Evolutionary conservation across 2,797 vertebrate species (phyloP).

Genomic region (Sebastes oblongus): DNA sequence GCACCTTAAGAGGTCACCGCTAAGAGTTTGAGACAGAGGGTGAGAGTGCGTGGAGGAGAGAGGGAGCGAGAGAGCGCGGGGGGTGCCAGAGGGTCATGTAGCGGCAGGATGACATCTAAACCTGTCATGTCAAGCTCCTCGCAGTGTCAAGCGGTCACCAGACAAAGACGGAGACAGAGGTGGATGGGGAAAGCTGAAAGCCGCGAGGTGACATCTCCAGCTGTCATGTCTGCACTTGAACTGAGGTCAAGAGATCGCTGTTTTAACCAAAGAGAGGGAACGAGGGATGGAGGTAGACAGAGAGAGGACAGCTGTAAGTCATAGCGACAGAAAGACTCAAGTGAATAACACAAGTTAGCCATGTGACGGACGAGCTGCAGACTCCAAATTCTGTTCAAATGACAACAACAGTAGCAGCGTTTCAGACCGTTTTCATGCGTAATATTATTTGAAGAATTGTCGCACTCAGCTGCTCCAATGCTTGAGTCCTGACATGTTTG

Average conservation of each 20-base stretch:
- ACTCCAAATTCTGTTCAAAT: background rate
- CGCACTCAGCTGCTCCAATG: background rate
- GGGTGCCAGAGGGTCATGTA: slow-evolving; percentile 45
- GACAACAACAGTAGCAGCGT: background rate
- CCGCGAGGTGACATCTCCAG: slow-evolving; percentile 58
- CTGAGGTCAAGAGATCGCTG: slow-evolving; percentile 56
- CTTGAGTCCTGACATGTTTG: slow-evolving; percentile 17
- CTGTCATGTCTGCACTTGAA: slow-evolving; percentile 62
- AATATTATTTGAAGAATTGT: background rate
- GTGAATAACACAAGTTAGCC: background rate
- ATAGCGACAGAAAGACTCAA: slow-evolving; percentile 10
- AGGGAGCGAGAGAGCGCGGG: slow-evolving; percentile 3
- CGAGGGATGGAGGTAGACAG: slow-evolving; percentile 11
- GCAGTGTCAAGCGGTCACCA: slow-evolving; percentile 49
- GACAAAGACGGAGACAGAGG: slow-evolving; percentile 56
- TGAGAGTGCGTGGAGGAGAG: slow-evolving; percentile 25
- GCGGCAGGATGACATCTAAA: slow-evolving; percentile 69
- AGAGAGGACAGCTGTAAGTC: slow-evolving; percentile 61
- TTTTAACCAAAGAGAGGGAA: slow-evolving; percentile 37
- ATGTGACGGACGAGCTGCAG: background rate
- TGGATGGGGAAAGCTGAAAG: slow-evolving; percentile 25
- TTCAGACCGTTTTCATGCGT: background rate
- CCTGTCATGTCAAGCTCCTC: slow-evolving; percentile 68
- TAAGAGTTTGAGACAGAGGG: slow-evolving; percentile 56
- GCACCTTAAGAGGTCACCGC: slow-evolving; percentile 56